These are phyloP conservation scores for Heliconius nattereri DNA, from an alignment of 1,140 invertebrate species.

Conservation along the genomic window DNA sequence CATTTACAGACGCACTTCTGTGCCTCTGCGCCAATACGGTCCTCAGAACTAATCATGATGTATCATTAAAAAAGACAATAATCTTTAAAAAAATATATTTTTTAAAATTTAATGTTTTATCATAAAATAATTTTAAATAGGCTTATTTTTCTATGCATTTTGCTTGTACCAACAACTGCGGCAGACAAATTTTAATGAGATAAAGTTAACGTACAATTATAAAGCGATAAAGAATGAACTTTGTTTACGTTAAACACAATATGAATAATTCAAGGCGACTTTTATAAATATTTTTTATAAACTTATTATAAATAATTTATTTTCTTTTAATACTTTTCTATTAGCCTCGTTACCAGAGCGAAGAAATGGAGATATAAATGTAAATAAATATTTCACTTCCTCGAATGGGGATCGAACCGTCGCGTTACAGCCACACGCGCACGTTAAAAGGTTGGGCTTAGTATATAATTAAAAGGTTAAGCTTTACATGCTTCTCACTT, in stretches of 20 bases:
- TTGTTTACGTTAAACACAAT: background rate
- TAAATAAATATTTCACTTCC: too few species aligned
- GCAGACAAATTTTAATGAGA: background rate
- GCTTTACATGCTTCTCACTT: background rate
- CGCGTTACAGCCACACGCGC: too few species aligned
- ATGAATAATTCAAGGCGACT: background rate
- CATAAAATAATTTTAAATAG: background rate
- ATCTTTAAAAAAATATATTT: too few species aligned
- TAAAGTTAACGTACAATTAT: background rate
- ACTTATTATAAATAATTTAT: background rate
- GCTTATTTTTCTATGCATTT: background rate
- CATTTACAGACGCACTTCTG: too few species aligned
- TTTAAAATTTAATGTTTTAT: too few species aligned
- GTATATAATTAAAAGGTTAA: background rate
- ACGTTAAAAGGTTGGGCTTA: too few species aligned
- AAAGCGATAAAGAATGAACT: background rate
- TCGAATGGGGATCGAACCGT: too few species aligned
- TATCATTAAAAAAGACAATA: too few species aligned
- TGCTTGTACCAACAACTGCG: background rate
- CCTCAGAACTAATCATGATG: too few species aligned
- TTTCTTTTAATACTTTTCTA: background rate
- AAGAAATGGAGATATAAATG: too few species aligned
- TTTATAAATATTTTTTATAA: background rate
- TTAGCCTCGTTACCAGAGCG: too few species aligned
- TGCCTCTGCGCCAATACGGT: too few species aligned